A percentile compares a stretch with the other conserved stretches of the same genome.
Evolutionary conservation across 2,797 vertebrate genomes (phyloP).

Genomic region (Phoebastria nigripes): DNA sequence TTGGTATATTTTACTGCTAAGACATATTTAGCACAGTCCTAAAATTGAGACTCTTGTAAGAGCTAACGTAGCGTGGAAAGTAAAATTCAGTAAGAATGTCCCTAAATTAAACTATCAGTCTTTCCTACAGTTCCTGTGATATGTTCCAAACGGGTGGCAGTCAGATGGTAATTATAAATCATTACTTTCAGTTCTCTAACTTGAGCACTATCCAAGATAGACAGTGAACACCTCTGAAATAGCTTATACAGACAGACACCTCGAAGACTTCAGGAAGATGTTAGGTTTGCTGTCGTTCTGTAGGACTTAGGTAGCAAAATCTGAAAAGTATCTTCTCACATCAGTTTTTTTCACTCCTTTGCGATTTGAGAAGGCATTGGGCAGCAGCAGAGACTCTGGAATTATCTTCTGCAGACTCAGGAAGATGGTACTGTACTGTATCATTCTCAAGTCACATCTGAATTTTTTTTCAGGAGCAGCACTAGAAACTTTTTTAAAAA

Average conservation of each 20-base stretch:
- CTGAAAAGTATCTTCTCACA: not conserved
- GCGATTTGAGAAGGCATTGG: not conserved
- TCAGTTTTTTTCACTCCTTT: not conserved
- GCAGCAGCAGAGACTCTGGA: not conserved
- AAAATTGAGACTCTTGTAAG: not conserved
- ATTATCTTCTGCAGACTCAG: not conserved
- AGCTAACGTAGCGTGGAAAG: not conserved
- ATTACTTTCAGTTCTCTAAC: not conserved
- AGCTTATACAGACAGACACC: not conserved
- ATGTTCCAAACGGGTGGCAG: not conserved
- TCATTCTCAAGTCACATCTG: not conserved
- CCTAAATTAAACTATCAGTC: conserved; percentile 19
- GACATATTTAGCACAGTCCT: conserved; percentile 22
- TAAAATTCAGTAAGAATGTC: not conserved
- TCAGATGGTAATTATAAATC: conserved; percentile 38
- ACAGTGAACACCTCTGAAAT: conserved; percentile 17
- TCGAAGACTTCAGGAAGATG: not conserved
- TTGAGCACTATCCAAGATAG: conserved; percentile 7
- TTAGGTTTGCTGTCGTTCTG: not conserved
- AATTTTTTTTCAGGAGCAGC: not conserved
- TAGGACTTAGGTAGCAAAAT: not conserved
- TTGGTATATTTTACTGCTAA: not conserved
- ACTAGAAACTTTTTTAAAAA: not conserved
- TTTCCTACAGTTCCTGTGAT: not conserved
- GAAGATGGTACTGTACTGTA: not conserved